Base-by-base conservation (phyloP, 2,797 vertebrate genomes). In the Spheniscus humboldti region DNA sequence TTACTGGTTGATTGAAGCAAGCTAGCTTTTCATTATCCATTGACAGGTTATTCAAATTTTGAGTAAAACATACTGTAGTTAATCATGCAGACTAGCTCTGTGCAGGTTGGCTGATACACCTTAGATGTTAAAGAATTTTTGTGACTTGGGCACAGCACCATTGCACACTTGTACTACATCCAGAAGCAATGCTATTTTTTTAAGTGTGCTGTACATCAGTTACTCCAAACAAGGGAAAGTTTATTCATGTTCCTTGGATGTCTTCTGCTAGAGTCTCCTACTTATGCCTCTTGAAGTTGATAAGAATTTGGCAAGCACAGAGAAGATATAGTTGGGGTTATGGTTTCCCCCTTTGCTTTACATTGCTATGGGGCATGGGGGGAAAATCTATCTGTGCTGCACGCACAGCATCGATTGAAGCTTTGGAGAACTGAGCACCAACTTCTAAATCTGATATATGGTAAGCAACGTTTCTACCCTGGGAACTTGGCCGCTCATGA, bases 91-190 rank as follows among this genome's bases (percentile, higher is more conserved):
- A 13, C 17, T 17, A 75, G 10, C 28, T 71, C 33, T 73, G 23
- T 76, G 57, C 10, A 27, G 23, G 7, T 59, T 88, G 69, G 35
- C 35, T 77, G n/a, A 4, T n/a, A 28, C 1, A 9, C 25, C 14
- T 37, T 41, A 27, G 8, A 4, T 33, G 47, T 37, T 41, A 47
- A 69, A 47, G 53, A 53, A 8, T 68, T 69, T 74, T 5, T 84
- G 18, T 84, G 43, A 55, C 66, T 64, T 72, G 48, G 86, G 8
- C 22, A 28, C 37, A 60, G 31, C 0, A 2, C 33, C 4, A 4
- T 7, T 79, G n/a, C 13, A 30, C 3, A 1, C 8, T 57, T 73
- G 7, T 0, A 23, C 9, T 66, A 30, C 14, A 25, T 63, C 9
- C 19, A 63, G 47, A 63, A 55, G 27, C 31, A 60, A 37, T 55